Evolutionary conservation across 2,797 vertebrate genomes (phyloP).

Genomic region (Hirundo rustica): DNA sequence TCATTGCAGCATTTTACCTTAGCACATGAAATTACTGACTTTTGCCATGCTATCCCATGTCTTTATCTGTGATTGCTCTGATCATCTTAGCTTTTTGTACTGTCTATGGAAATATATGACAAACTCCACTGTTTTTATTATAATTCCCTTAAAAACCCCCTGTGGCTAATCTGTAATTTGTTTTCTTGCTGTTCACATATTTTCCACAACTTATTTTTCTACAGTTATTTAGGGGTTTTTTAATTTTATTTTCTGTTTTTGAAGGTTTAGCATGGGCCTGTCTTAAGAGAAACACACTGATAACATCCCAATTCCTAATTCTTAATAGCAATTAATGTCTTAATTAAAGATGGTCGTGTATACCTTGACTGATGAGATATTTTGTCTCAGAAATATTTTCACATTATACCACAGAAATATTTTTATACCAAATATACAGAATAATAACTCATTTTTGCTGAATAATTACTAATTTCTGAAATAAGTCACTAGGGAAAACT

Average conservation of each 20-base stretch:
- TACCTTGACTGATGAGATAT: background rate
- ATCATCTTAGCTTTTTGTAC: background rate
- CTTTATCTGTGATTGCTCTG: background rate
- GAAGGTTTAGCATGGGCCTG: rapidly evolving
- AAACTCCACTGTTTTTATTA: background rate
- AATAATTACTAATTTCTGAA: background rate
- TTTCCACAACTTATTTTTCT: background rate
- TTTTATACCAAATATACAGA: background rate
- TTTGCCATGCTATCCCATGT: background rate
- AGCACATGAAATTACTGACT: background rate
- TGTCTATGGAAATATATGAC: background rate
- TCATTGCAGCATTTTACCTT: background rate
- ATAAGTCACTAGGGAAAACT: background rate
- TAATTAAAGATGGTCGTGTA: background rate
- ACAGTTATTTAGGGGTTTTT: rapidly evolving
- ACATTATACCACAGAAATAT: background rate
- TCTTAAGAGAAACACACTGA: background rate
- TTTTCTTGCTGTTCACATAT: rapidly evolving
- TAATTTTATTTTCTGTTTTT: background rate
- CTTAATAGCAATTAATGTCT: background rate
- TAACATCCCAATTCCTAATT: background rate
- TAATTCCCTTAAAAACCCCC: background rate
- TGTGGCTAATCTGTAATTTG: background rate
- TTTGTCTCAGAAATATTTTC: background rate
- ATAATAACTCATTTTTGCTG: background rate